These are phyloP conservation scores for Lithophane leautieri DNA, from an alignment of 2,888 invertebrate genomes.

Conservation along the genomic window DNA sequence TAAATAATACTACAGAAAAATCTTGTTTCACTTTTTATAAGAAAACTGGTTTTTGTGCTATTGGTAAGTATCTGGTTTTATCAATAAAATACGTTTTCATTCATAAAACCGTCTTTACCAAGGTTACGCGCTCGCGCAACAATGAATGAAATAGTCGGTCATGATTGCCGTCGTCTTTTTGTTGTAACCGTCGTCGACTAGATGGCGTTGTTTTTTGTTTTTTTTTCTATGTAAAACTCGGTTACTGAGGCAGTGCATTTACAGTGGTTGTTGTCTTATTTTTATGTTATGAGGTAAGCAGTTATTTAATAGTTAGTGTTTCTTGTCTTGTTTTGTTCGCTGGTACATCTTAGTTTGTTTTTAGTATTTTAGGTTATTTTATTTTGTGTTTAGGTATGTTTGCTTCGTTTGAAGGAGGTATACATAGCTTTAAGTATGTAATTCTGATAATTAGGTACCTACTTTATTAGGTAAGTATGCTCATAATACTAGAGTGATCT, in stretches of 20 bases:
- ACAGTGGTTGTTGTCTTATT: slow-evolving; percentile 37
- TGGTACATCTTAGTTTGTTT: slow-evolving; percentile 8
- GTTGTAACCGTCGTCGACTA: slow-evolving; percentile 65
- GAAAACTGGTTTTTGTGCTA: too few species aligned
- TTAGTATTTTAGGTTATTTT: background rate
- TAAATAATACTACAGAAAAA: too few species aligned
- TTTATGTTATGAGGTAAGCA: slow-evolving; percentile 48
- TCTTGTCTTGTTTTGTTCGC: slow-evolving; percentile 55
- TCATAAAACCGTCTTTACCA: slow-evolving; percentile 64
- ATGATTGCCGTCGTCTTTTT: slow-evolving; percentile 68
- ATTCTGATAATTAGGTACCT: background rate
- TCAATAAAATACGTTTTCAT: slow-evolving; percentile 49
- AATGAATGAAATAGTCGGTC: slow-evolving; percentile 46
- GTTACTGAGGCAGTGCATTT: slow-evolving; percentile 48
- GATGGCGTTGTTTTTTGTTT: slow-evolving; percentile 78
- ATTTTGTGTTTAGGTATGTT: background rate
- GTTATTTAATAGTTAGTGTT: slow-evolving; percentile 44
- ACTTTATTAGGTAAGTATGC: background rate
- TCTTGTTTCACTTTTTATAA: too few species aligned
- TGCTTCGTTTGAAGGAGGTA: background rate
- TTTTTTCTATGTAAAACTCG: slow-evolving; percentile 58
- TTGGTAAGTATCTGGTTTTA: slow-evolving; percentile 8
- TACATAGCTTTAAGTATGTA: too few species aligned
- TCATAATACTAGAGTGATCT: background rate
- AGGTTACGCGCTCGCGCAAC: slow-evolving; percentile 72